These are phyloP conservation scores for Stomatorhinus ivindoensis DNA, from an alignment of 2,113 vertebrate species.

Conservation along the genomic window DNA sequence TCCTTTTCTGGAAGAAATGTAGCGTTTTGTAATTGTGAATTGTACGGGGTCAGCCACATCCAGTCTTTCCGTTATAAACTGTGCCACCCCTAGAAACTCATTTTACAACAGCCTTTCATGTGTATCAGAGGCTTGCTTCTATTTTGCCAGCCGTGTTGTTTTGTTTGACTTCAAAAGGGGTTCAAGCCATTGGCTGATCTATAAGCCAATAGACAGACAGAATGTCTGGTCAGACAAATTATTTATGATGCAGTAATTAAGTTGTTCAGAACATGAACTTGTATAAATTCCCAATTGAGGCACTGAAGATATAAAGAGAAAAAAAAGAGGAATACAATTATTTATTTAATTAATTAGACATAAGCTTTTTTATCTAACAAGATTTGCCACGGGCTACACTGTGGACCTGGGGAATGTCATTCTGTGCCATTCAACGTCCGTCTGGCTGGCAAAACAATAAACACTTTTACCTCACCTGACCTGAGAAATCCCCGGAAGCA, in stretches of 20 bases:
- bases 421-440: background rate
- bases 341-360: background rate
- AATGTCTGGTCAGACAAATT: background rate
- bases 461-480: background rate
- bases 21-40: constrained; percentile 4
- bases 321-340: background rate
- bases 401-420: background rate
- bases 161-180: background rate
- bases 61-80: background rate
- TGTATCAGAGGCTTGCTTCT: background rate
- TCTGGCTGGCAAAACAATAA: background rate
- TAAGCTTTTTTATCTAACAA: background rate
- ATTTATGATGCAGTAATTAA: background rate
- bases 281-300: background rate
- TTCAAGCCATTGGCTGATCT: background rate
- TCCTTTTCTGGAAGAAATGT: background rate
- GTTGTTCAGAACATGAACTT: background rate
- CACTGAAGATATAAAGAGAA: background rate
- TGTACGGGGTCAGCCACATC: background rate
- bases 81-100: background rate
- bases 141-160: background rate
- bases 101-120: background rate
- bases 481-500: background rate
- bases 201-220: background rate
- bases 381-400: background rate